Percentiles rank a stretch among this genome's conserved stretches.
phyloP scores from a whole-genome alignment of 1,140 invertebrate genomes.

The Danaus melanippus region DNA sequence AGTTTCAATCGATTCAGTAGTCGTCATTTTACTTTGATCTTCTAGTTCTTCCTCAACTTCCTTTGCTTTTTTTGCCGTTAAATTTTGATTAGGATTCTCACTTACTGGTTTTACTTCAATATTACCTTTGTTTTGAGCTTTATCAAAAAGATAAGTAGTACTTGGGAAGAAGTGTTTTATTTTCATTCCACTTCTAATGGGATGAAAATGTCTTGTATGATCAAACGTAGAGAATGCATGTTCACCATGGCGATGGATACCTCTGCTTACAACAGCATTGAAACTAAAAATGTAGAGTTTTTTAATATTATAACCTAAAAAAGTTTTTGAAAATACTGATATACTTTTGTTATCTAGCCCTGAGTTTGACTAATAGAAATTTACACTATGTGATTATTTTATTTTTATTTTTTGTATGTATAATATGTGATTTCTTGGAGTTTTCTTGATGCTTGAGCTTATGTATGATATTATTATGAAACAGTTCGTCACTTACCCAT shows the following conservation, averaged over 20 bases:
- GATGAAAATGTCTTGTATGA: constrained; percentile 48
- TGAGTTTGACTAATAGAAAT: no score
- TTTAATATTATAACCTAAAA: constrained; percentile 5
- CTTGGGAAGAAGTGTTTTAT: constrained; percentile 57
- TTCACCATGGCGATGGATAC: constrained; percentile 47
- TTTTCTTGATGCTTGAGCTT: no score
- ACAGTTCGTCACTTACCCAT: constrained; percentile 34
- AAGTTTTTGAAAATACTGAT: neutral
- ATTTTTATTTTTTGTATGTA: no score
- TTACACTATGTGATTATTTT: no score
- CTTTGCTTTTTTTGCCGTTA: neutral
- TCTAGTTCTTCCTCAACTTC: constrained; percentile 4
- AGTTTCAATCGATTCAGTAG: constrained; percentile 25
- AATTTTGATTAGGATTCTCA: constrained; percentile 8
- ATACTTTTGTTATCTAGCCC: no score
- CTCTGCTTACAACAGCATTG: constrained; percentile 60
- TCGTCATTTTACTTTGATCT: constrained; percentile 18
- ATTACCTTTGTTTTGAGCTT: constrained; percentile 14
- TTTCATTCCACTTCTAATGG: constrained; percentile 45
- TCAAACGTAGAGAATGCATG: constrained; percentile 46
- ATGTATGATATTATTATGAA: no score
- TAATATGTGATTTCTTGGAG: no score
- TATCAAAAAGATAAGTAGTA: constrained; percentile 34
- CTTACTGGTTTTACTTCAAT: constrained; percentile 27
- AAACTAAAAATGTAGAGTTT: constrained; percentile 36